phyloP scores from a whole-genome alignment of 2,888 invertebrate genomes.

The Brenthis ino region DNA sequence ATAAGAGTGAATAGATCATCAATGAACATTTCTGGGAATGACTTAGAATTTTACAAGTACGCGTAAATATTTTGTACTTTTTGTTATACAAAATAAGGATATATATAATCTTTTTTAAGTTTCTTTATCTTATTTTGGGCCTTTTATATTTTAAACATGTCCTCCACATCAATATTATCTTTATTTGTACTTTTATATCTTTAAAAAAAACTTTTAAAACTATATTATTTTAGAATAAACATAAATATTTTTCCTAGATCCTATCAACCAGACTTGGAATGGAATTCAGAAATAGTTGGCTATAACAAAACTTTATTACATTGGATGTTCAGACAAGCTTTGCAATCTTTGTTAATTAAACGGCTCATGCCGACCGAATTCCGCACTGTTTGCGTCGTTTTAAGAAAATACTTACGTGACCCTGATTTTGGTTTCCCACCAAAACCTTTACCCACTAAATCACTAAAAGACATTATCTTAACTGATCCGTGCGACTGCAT shows the following conservation, averaged over 20 bases:
- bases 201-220: not conserved
- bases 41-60: slow-evolving; percentile 48
- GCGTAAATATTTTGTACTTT: not conserved
- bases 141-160: too few relatives aligned
- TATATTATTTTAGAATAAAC: not conserved
- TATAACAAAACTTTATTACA: slow-evolving; percentile 57
- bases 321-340: slow-evolving; percentile 74
- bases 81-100: too few relatives aligned
- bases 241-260: slow-evolving; percentile 49
- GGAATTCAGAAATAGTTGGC: slow-evolving; percentile 60
- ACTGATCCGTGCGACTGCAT: slow-evolving; percentile 66
- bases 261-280: slow-evolving; percentile 66
- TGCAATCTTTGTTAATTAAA: slow-evolving; percentile 57
- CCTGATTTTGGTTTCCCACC: slow-evolving; percentile 68
- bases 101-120: not conserved
- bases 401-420: slow-evolving; percentile 62
- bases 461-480: slow-evolving; percentile 50
- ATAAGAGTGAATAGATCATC: slow-evolving; percentile 52
- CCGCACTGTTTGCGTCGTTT: slow-evolving; percentile 47
- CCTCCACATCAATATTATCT: too few relatives aligned
- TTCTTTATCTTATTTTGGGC: too few relatives aligned
- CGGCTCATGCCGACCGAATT: slow-evolving; percentile 51
- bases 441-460: slow-evolving; percentile 50
- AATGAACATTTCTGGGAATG: slow-evolving; percentile 40
- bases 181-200: not conserved